Conservation (phyloP, 1,140 invertebrate species). For the Solen grandis region DNA sequence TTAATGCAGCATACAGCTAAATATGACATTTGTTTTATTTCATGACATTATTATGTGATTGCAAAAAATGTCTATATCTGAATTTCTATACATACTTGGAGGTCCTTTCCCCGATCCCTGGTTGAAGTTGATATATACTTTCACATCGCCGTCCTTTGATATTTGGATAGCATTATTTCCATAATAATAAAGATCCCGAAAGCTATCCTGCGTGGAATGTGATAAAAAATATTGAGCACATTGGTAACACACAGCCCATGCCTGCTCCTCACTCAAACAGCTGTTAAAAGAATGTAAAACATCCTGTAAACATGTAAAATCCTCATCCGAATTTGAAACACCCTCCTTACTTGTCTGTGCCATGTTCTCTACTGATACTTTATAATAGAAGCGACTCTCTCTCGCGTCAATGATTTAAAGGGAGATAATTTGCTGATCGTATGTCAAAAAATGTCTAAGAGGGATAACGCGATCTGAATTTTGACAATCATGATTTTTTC, state of each 20-base stretch:
- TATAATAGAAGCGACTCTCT: too few relatives aligned
- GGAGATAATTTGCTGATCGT: too few relatives aligned
- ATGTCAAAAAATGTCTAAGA: too few relatives aligned
- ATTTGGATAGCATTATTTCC: slow-evolving; percentile 71
- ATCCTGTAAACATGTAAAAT: slow-evolving; percentile 86
- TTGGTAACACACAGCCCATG: slow-evolving; percentile 96
- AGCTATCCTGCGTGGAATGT: slow-evolving; percentile 64
- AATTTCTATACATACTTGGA: slow-evolving; percentile 62
- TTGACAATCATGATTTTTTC: too few relatives aligned
- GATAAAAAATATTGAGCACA: slow-evolving; percentile 85
- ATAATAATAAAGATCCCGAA: slow-evolving; percentile 71
- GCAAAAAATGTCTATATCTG: background rate
- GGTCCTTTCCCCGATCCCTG: slow-evolving; percentile 70
- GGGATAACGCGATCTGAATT: too few relatives aligned
- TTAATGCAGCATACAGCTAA: too few relatives aligned
- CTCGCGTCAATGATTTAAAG: too few relatives aligned
- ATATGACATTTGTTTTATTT: too few relatives aligned
- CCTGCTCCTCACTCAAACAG: slow-evolving; percentile 95
- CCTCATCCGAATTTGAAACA: slow-evolving; percentile 43
- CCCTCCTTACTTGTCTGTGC: slow-evolving; percentile 58
- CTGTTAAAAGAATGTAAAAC: slow-evolving; percentile 93
- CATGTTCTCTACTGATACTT: slow-evolving; percentile 65
- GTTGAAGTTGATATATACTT: slow-evolving; percentile 57
- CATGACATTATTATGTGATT: too few relatives aligned
- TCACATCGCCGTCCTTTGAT: slow-evolving; percentile 71